Evolutionary conservation across 2,888 invertebrate species (phyloP).

Genomic region (Hermaeophaga mercurialis): DNA sequence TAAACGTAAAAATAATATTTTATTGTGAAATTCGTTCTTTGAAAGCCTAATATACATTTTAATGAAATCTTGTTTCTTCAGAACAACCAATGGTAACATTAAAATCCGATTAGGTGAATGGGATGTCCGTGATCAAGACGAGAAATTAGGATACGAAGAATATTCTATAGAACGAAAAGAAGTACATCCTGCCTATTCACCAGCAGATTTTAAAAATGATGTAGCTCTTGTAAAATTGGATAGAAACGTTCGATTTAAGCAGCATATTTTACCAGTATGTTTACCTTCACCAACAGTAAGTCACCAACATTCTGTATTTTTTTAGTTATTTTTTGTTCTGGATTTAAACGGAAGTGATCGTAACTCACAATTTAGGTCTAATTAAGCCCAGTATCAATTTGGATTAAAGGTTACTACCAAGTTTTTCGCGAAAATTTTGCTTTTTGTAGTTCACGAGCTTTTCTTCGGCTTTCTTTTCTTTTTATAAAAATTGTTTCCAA

Average conservation of each 20-base stretch:
- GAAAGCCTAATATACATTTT: too few species aligned
- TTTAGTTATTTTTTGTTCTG: background rate
- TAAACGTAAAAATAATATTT: too few species aligned
- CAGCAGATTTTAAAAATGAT: conserved; percentile 90
- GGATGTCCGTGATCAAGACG: conserved; percentile 86
- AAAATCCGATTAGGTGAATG: conserved; percentile 90
- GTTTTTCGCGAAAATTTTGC: too few species aligned
- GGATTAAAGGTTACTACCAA: too few species aligned
- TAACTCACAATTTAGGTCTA: too few species aligned
- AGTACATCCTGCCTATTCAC: conserved; percentile 89
- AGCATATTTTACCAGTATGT: conserved; percentile 92
- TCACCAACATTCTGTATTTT: background rate
- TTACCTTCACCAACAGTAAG: conserved; percentile 72
- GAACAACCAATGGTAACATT: conserved; percentile 86
- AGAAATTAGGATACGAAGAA: conserved; percentile 85
- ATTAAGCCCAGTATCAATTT: too few species aligned
- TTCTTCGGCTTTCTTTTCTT: background rate
- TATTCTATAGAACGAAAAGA: conserved; percentile 87
- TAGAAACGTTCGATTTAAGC: conserved; percentile 82
- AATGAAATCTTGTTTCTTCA: conserved; percentile 57
- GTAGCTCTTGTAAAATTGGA: conserved; percentile 83
- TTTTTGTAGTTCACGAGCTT: too few species aligned
- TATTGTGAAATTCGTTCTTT: too few species aligned
- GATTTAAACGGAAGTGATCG: too few species aligned
- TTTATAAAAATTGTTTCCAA: background rate